phyloP scores from a whole-genome alignment of 35 echinoderm and acorn worm genomes.

The Strongylocentrotus purpuratus region DNA sequence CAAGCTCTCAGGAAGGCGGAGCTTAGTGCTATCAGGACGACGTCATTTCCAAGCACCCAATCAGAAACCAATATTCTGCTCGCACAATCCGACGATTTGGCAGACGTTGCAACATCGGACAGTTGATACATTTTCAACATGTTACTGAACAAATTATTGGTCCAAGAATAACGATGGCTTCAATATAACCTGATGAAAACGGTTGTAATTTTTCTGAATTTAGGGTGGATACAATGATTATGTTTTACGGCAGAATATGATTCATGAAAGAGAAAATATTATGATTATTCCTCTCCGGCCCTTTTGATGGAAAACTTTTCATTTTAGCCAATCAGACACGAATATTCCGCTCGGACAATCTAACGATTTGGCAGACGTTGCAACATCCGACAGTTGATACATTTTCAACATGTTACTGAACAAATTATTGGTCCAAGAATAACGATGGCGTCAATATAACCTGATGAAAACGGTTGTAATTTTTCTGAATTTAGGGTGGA shows the following conservation, averaged over 20 bases:
- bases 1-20: constrained; percentile 5
- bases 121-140: neutral
- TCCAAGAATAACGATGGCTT: neutral
- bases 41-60: constrained; percentile 19
- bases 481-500: neutral
- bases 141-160: too few relatives aligned
- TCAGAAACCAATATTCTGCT: neutral
- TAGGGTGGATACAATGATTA: neutral
- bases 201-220: neutral
- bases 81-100: neutral
- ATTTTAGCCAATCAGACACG: constrained; percentile 5
- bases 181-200: neutral
- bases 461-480: neutral
- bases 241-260: neutral
- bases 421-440: neutral
- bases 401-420: neutral
- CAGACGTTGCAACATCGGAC: neutral
- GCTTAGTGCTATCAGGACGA: constrained; percentile 19
- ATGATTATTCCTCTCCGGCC: too few relatives aligned
- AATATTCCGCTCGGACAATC: neutral
- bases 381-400: neutral
- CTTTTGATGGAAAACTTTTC: too few relatives aligned
- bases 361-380: neutral
- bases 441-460: neutral
- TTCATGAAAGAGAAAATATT: neutral